Evolutionary conservation across 2,888 invertebrate genomes (phyloP).

Genomic region (Cerastis rubricosa): DNA sequence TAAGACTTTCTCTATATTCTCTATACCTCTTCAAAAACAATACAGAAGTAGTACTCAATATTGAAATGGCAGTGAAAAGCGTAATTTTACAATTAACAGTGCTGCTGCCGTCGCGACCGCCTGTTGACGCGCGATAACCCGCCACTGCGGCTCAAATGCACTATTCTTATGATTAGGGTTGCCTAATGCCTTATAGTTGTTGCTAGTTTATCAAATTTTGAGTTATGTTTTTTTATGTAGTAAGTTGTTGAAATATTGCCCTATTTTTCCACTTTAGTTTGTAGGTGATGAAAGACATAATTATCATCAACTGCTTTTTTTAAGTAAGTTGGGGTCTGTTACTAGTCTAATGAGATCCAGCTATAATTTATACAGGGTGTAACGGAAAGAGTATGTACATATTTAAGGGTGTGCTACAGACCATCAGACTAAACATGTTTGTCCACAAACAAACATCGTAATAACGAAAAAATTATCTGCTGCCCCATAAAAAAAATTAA

Average conservation of each 20-base stretch:
- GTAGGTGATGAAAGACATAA: background rate
- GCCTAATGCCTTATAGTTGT: no score
- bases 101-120: slow-evolving; percentile 45
- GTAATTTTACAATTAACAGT: slow-evolving; percentile 63
- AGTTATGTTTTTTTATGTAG: background rate
- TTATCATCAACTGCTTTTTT: background rate
- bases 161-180: slow-evolving; percentile 72
- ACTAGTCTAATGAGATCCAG: background rate
- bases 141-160: slow-evolving; percentile 66
- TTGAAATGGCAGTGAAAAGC: slow-evolving; percentile 55
- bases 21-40: background rate
- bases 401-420: no score
- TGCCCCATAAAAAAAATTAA: no score
- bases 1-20: background rate
- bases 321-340: background rate
- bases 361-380: no score
- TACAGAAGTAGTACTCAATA: slow-evolving; percentile 35
- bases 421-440: no score
- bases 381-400: no score
- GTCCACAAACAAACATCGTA: no score
- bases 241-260: background rate
- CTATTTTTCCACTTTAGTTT: background rate
- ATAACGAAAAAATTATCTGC: no score
- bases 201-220: background rate
- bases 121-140: slow-evolving; percentile 72